Evolutionary conservation across 2,113 vertebrate species (phyloP).

Genomic region (Anoplopoma fimbria): DNA sequence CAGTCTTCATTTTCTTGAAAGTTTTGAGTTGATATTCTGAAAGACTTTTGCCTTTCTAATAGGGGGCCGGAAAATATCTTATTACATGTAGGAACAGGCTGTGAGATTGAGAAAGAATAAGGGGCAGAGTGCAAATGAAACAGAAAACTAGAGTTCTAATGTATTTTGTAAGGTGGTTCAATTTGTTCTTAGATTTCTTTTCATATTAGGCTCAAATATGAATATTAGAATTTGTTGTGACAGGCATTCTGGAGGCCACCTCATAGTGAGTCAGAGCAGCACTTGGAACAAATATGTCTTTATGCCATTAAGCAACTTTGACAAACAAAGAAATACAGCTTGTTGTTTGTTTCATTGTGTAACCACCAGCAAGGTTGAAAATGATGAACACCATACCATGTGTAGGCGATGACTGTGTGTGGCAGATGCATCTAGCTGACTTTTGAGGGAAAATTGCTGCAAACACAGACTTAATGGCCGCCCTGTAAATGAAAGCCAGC

Average conservation of each 20-base stretch:
- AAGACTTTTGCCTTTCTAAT: conserved; percentile 16
- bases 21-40: neutral
- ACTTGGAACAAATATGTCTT: conserved; percentile 40
- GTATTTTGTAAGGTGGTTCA: conserved; percentile 36
- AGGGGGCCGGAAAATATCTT: conserved; percentile 5
- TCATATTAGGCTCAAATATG: conserved; percentile 30
- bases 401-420: conserved; percentile 4
- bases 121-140: conserved; percentile 7
- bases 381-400: conserved; percentile 1
- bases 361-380: conserved; percentile 23
- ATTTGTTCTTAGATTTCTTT: conserved; percentile 27
- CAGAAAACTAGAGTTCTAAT: conserved; percentile 17
- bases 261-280: conserved; percentile 44
- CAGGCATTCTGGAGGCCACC: conserved; percentile 30
- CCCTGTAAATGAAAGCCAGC: conserved; percentile 44
- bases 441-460: conserved; percentile 34
- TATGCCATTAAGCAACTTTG: conserved; percentile 9
- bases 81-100: conserved; percentile 32
- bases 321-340: conserved; percentile 10
- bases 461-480: conserved; percentile 47
- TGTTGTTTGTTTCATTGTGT: conserved; percentile 19
- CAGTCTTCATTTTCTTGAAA: conserved; percentile 26
- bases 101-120: conserved; percentile 13
- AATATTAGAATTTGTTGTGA: conserved; percentile 60
- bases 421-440: conserved; percentile 38